Base-by-base conservation (phyloP, 2,113 vertebrate genomes). In the Anser brachyrhynchus region DNA sequence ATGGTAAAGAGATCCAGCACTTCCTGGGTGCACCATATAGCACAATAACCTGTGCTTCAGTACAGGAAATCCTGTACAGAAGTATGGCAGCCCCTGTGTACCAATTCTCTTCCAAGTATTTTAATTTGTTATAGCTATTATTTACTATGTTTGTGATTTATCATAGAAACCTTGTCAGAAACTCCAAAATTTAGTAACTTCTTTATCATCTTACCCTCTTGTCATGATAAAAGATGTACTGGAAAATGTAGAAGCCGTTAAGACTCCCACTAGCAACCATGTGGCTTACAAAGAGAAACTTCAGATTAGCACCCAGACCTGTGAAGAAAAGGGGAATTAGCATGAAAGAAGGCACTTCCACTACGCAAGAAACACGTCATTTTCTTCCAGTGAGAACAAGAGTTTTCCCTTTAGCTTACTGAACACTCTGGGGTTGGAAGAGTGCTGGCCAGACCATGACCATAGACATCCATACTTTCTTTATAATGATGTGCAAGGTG, bases 301-400 rank as follows among this genome's bases (percentile, higher is more conserved):
- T 49, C 49, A n/a, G 5, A 31, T 75, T 67, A 61, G 6, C 13
- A 26, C 1, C 7, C n/a, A 37, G 43, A 26, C 21, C 11, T 12
- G 8, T 22, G 22, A 73, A 90, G 52, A 70, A 92, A 29, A 9
- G 37, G 11, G 22, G 31, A 82, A 83, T 75, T 85, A 86, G 16
- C 0, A 0, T 9, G 9, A 43, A 0, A 1, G 33, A 49, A 77
- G 7, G 11, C 0, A 0, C 35, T 83, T 79, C 33, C 6, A 73
- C 17, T 2, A 3, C 39, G 54, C 18, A 8, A 83, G 35, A 90
- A 80, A 15, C 13, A 57, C 0, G 0, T 33, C 1, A 13, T 65
- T 80, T 84, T 80, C 37, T 62, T 58, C 28, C 23, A 70, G 11
- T 28, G 3, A 46, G 25, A 82, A 18, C 11, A 51, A 3, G 25